Evolutionary conservation across 1,140 invertebrate species (phyloP), one percentile per base, ranked within the genome.

Genomic region (Nixonia krombeini): DNA sequence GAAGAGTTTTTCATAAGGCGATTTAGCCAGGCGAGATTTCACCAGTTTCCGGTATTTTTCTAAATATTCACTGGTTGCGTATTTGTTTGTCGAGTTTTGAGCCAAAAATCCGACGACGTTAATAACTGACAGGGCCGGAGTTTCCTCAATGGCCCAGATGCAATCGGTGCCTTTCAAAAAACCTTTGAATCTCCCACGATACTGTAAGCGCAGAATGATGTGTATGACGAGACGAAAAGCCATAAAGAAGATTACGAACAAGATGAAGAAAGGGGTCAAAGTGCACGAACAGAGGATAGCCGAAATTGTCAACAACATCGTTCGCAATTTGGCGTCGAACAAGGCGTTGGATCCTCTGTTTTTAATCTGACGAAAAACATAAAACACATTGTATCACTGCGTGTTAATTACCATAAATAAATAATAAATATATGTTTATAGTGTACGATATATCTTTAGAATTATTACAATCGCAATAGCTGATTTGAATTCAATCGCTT

Each of bases 141-240:
- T 63, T 13, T 86, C 81, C 71, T 88, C 87, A 1, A 87, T 41
- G 21, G 85, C 83, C 87, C 87, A 88, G 38, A 87, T 80, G 0
- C 81, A 80, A 66, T 88, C 87, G 28, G 82, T 84, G 12, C 86
- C 86, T 4, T 86, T 76, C 2, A 87, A 62, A 9, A 87, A 79
- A 35, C 78, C 78, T 0, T 71, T 79, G 52, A 86, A 87, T 31
- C 77, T 73, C 6, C 78, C 73, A 4, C 41, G 52, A 3, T 70
- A 28, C 10, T 65, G 44, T 12, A 65, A 15, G 38, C 35, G 59
- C 9, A 79, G 18, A 7, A 70, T 0, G 0, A 63, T 10, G 1
- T 65, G 25, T 6, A 78, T 28, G n/a, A 53, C 37, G 29, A 25
- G 9, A 21, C 63, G 25, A 26, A 26, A 4, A 4, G 9, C 25